Conservation (phyloP, 2,888 invertebrate genomes). For the Xestia xanthographa region DNA sequence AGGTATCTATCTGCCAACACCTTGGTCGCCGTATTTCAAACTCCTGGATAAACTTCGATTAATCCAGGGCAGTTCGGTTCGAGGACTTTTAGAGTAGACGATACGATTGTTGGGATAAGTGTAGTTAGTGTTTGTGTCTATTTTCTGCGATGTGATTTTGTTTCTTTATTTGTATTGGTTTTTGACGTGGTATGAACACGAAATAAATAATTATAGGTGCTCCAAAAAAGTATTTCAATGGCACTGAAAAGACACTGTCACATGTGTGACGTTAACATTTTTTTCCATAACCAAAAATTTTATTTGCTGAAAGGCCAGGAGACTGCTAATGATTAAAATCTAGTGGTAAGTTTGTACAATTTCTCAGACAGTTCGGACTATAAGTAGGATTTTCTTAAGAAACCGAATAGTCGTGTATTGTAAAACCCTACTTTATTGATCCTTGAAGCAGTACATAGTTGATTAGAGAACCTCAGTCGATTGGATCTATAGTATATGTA, state of each 20-base stretch:
- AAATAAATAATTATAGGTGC: too few species aligned
- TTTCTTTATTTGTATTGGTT: not conserved
- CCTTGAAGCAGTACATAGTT: slow-evolving; percentile 53
- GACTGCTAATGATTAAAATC: not conserved
- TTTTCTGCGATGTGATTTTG: not conserved
- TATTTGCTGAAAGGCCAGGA: not conserved
- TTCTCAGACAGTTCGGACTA: not conserved
- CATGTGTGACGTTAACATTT: not conserved
- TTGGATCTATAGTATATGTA: slow-evolving; percentile 20
- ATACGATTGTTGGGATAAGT: slow-evolving; percentile 56
- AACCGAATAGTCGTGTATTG: slow-evolving; percentile 17
- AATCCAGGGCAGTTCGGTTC: slow-evolving; percentile 59
- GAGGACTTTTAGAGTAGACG: slow-evolving; percentile 55
- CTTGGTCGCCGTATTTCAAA: slow-evolving; percentile 73
- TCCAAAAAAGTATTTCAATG: too few species aligned
- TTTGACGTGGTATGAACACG: too few species aligned
- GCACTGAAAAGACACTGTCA: too few species aligned
- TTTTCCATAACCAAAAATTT: not conserved
- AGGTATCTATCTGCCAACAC: slow-evolving; percentile 59
- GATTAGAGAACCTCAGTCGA: slow-evolving; percentile 49
- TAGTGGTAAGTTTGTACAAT: not conserved
- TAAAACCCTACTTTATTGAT: slow-evolving; percentile 43
- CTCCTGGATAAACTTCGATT: slow-evolving; percentile 77
- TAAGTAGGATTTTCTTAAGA: not conserved
- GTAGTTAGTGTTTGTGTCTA: not conserved